These are phyloP conservation scores for Cylas formicarius DNA, from an alignment of 1,140 invertebrate genomes.

Conservation along the genomic window DNA sequence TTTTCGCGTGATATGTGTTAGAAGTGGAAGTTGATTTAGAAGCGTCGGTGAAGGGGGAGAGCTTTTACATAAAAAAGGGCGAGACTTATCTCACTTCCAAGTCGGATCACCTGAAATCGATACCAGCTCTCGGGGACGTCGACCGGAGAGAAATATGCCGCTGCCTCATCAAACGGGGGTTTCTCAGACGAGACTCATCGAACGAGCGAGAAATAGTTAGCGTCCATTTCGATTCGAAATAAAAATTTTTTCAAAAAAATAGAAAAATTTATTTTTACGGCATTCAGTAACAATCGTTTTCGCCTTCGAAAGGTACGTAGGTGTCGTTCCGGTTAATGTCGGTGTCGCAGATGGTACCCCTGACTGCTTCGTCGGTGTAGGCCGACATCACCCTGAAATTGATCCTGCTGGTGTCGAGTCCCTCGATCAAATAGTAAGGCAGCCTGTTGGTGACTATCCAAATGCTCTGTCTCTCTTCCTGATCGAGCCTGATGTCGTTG, in stretches of 20 bases:
- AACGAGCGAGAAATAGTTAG: background rate
- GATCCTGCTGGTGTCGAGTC: constrained; percentile 54
- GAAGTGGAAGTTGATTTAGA: too few relatives aligned
- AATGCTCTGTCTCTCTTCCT: constrained; percentile 57
- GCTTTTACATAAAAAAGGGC: too few relatives aligned
- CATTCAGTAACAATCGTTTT: constrained; percentile 28
- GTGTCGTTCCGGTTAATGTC: constrained; percentile 15
- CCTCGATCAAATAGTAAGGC: constrained; percentile 64
- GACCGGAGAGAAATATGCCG: constrained; percentile 2
- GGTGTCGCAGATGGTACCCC: constrained; percentile 63
- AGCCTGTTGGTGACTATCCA: constrained; percentile 70
- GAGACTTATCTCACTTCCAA: too few relatives aligned
- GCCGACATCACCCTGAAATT: constrained; percentile 67
- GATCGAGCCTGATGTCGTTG: constrained; percentile 67
- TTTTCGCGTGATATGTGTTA: too few relatives aligned
- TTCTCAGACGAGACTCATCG: too few relatives aligned
- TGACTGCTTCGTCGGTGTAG: constrained; percentile 52
- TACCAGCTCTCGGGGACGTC: too few relatives aligned
- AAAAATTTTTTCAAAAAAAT: background rate
- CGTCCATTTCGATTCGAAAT: background rate
- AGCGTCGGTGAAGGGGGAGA: too few relatives aligned
- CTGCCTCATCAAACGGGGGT: too few relatives aligned
- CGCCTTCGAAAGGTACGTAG: constrained; percentile 14
- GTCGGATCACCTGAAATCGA: too few relatives aligned
- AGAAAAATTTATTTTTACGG: background rate